Conservation (phyloP, 1,140 invertebrate species). For the Cyclargus thomasi region DNA sequence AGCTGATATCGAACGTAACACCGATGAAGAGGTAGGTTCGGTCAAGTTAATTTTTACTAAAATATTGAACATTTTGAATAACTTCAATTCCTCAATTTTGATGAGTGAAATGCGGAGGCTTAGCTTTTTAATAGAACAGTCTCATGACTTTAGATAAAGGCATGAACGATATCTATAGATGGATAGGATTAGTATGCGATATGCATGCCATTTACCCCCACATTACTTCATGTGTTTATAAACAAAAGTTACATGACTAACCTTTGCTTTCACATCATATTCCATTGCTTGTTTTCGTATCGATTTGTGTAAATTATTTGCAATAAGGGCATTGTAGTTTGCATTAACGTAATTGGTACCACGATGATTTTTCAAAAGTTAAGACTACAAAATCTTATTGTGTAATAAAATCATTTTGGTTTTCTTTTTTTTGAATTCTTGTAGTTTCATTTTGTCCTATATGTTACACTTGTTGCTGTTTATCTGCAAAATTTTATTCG, state of each 20-base stretch:
- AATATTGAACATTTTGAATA: conserved; percentile 29
- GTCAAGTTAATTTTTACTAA: conserved; percentile 45
- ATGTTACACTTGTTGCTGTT: conserved; percentile 30
- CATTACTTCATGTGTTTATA: conserved; percentile 74
- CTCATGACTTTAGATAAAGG: conserved; percentile 72
- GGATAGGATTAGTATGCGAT: conserved; percentile 59
- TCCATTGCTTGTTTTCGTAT: conserved; percentile 40
- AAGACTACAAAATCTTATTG: conserved; percentile 39
- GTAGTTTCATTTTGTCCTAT: conserved; percentile 26
- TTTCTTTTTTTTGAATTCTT: conserved; percentile 25
- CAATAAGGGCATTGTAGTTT: conserved; percentile 47
- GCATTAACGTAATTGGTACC: conserved; percentile 9
- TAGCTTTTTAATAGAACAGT: conserved; percentile 61
- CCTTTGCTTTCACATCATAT: conserved; percentile 54
- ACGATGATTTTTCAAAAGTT: neutral
- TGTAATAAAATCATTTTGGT: conserved; percentile 29
- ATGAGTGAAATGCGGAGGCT: conserved; percentile 64
- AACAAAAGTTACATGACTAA: conserved; percentile 72
- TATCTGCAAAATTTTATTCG: conserved; percentile 36
- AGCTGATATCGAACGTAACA: conserved; percentile 62
- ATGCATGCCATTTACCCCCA: conserved; percentile 61
- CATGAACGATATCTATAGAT: conserved; percentile 39
- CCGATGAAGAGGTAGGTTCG: conserved; percentile 68
- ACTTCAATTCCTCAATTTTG: conserved; percentile 69
- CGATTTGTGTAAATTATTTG: conserved; percentile 37